Percentiles rank a stretch among this genome's conserved stretches.
Evolutionary conservation across 2,797 vertebrate genomes (phyloP).

Genomic region (Typhlichthys eigenmanni): DNA sequence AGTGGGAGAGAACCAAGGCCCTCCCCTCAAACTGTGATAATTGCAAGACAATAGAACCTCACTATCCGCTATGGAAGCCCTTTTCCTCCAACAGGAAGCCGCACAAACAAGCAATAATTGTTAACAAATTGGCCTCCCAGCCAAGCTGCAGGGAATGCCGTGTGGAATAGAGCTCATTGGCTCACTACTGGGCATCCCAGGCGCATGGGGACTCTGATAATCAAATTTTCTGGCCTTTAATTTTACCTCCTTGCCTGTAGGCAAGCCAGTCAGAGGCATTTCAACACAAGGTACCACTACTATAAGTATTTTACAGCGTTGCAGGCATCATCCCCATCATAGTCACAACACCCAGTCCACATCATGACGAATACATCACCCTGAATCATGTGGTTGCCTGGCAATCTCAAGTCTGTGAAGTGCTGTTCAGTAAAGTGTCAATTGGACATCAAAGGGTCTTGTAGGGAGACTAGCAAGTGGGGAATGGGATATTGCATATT

Average conservation of each 20-base stretch:
- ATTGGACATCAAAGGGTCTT: conserved; percentile 79
- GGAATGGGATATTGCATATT: conserved; percentile 66
- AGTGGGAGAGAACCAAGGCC: conserved; percentile 42
- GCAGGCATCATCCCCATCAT: conserved; percentile 33
- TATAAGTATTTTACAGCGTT: conserved; percentile 20
- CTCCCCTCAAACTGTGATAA: conserved; percentile 65
- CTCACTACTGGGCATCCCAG: conserved; percentile 77
- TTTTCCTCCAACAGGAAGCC: conserved; percentile 67
- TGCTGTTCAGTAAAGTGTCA: conserved; percentile 78
- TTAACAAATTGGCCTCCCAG: conserved; percentile 88
- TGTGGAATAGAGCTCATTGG: conserved; percentile 82
- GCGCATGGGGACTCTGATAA: conserved; percentile 79
- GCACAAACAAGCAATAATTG: conserved; percentile 87
- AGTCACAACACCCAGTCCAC: conserved; percentile 26
- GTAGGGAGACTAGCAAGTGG: conserved; percentile 55
- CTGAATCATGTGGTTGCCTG: conserved; percentile 64
- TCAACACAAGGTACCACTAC: conserved; percentile 52
- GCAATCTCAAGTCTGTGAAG: conserved; percentile 75
- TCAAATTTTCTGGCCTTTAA: conserved; percentile 87
- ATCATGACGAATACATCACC: no score
- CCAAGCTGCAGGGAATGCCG: conserved; percentile 65
- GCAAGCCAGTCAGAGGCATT: conserved; percentile 70
- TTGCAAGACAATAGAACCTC: conserved; percentile 63
- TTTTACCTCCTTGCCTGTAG: conserved; percentile 80
- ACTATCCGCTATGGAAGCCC: conserved; percentile 42